A percentile compares a stretch with the other conserved stretches of the same genome.
Evolutionary conservation across 2,797 vertebrate species (phyloP).

Genomic region (Iguana delicatissima): DNA sequence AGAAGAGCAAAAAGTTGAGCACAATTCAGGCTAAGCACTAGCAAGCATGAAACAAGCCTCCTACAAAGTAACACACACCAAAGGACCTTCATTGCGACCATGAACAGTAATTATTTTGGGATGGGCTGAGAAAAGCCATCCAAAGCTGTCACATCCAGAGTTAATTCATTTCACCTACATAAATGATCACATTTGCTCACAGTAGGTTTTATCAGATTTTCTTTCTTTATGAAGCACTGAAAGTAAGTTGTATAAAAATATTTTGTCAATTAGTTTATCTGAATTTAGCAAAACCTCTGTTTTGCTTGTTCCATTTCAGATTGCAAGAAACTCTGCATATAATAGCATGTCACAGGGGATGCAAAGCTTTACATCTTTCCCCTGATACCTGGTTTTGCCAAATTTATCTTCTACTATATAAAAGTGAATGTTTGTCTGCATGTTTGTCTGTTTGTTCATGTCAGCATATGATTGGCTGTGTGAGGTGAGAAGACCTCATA

Average conservation of each 20-base stretch:
- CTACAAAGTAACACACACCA: not conserved
- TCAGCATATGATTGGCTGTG: no score
- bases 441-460: no score
- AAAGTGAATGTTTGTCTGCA: no score
- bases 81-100: constrained; percentile 5
- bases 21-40: not conserved
- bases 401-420: not conserved
- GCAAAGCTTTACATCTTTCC: not conserved
- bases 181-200: not conserved
- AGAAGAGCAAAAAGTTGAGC: constrained; percentile 18
- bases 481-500: no score
- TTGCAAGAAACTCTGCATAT: not conserved
- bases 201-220: not conserved
- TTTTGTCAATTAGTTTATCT: not conserved
- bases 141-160: not conserved
- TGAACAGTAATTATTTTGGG: not conserved
- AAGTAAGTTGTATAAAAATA: not conserved
- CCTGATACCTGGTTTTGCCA: not conserved
- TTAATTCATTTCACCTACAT: not conserved
- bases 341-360: not conserved
- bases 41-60: constrained; percentile 13
- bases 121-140: not conserved
- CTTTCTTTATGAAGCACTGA: not conserved
- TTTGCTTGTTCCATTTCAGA: not conserved
- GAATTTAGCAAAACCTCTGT: not conserved